Evolutionary conservation across 35 echinoderm and acorn worm species (phyloP), one percentile per base, ranked within the genome.

Genomic region (Chiridota heheva): DNA sequence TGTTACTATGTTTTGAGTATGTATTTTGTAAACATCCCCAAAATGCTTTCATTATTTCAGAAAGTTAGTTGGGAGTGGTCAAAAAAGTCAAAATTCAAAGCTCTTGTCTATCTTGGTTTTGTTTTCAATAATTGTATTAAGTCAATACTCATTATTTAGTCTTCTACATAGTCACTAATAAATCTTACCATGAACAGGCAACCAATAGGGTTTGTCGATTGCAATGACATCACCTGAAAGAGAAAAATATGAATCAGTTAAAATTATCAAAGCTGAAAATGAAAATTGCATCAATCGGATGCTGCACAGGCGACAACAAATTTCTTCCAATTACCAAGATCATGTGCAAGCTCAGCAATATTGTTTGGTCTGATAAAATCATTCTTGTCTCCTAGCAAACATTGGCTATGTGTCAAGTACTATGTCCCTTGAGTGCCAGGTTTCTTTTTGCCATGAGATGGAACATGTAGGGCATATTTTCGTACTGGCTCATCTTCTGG

Each of bases 151-250:
- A 0, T 33, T 6, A 70, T 57, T 69, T 0, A 40, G 13, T 2
- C 4, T 28, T 40, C 28, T 35, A 56, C 44, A 74, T 39, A 72
- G 26, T 48, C 1, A 36, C 33, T 13, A 44, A 8, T 8, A 13
- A 36, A 25, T 32, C 69, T 13, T 88, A 88, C 86, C 89, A 73
- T 91, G 89, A 45, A 49, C 64, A 12, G 89, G 89, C 18, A 91
- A 45, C 12, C 89, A 82, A 81, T 91, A 91, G 0, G 89, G 89
- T 71, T 91, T 91, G 40, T 91, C 89, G 34, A 91, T 81, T 2
- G 89, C 89, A 81, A 91, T 49, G 42, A 91, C 69, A 16, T 91
- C 89, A 28, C 66, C 82, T 91, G 73, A 71, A 64, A 73, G 25
- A 42, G 38, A 0, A 74, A 75, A 77, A 5, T 34, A 16, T 25